phyloP scores from a whole-genome alignment of 92 coral and sea anemone species.

The Isaurus tuberculatus region DNA sequence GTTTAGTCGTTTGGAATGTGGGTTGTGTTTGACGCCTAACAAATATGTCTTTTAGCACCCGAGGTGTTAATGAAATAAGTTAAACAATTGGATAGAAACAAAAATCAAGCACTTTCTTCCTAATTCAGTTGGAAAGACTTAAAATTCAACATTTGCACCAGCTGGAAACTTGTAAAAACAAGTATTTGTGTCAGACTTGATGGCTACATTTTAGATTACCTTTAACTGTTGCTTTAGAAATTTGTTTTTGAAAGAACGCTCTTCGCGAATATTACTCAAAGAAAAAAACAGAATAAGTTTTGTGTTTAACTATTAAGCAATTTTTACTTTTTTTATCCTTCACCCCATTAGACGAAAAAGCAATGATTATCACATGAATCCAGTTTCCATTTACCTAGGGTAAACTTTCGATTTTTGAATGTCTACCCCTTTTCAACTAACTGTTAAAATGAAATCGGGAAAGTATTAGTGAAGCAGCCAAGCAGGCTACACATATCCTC shows the following conservation, averaged over 20 bases:
- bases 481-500: neutral
- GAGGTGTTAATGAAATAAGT: slow-evolving; percentile 37
- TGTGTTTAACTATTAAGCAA: neutral
- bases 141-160: slow-evolving; percentile 18
- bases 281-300: neutral
- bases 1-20: slow-evolving; percentile 3
- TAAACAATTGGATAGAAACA: slow-evolving; percentile 19
- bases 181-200: neutral
- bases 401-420: slow-evolving; percentile 26
- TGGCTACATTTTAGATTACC: neutral
- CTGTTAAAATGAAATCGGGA: slow-evolving; percentile 24
- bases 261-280: neutral
- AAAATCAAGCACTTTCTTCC: slow-evolving; percentile 39
- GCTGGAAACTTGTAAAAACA: neutral
- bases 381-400: slow-evolving; percentile 5
- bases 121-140: slow-evolving; percentile 19
- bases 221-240: neutral
- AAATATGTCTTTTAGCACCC: slow-evolving; percentile 38
- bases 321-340: neutral
- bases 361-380: neutral
- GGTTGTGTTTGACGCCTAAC: slow-evolving; percentile 42
- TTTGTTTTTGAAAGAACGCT: neutral
- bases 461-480: slow-evolving; percentile 1
- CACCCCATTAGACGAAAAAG: neutral
- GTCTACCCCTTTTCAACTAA: neutral